Conservation (phyloP, 2,888 invertebrate species). For the Choreutis nemorana region DNA sequence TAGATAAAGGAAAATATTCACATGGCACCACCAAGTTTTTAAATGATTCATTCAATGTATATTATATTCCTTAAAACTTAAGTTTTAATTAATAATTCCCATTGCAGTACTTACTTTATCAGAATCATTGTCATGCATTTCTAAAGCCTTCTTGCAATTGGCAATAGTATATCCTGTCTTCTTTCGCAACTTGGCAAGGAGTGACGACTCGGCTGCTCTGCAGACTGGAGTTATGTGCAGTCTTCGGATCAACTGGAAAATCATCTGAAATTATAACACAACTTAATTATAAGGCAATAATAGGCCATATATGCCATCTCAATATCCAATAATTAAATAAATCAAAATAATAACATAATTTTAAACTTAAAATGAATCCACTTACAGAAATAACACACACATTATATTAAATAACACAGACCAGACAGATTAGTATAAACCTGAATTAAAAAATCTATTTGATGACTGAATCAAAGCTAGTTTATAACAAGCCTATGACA, state of each 20-base stretch:
- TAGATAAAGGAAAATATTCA: too few relatives aligned
- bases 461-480: too few relatives aligned
- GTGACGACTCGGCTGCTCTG: conserved; percentile 73
- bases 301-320: background rate
- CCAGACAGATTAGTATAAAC: too few relatives aligned
- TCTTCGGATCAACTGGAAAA: conserved; percentile 65
- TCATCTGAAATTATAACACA: conserved; percentile 57
- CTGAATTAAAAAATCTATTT: too few relatives aligned
- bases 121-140: conserved; percentile 87
- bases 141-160: conserved; percentile 95
- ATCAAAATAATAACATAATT: background rate
- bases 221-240: conserved; percentile 64
- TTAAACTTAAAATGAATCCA: background rate
- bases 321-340: background rate
- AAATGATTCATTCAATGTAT: too few relatives aligned
- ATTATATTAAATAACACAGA: too few relatives aligned
- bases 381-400: too few relatives aligned
- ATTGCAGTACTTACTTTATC: conserved; percentile 69
- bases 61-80: too few relatives aligned
- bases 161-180: conserved; percentile 95
- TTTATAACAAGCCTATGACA: conserved; percentile 13
- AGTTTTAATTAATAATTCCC: too few relatives aligned
- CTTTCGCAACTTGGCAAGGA: conserved; percentile 85
- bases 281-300: background rate
- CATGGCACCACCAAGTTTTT: too few relatives aligned